Evolutionary conservation across 2,888 invertebrate species (phyloP).

Genomic region (Melipona bicolor): DNA sequence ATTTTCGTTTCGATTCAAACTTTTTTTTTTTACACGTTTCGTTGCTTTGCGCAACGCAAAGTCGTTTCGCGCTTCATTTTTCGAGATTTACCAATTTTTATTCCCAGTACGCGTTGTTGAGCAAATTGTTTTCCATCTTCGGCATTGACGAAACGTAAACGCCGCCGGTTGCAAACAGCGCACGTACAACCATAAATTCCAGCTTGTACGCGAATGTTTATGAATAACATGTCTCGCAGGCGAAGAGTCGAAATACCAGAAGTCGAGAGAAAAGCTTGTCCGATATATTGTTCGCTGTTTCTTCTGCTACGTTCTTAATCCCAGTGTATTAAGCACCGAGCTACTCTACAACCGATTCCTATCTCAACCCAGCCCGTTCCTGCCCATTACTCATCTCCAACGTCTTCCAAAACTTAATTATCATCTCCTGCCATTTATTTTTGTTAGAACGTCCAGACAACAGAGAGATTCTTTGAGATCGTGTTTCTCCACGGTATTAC

Average conservation of each 20-base stretch:
- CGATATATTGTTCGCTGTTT: neutral
- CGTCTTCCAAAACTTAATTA: slow-evolving; percentile 13
- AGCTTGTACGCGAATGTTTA: neutral
- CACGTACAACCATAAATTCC: slow-evolving; percentile 26
- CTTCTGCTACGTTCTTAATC: neutral
- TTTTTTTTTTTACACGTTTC: neutral
- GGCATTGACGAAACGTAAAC: neutral
- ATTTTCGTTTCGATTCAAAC: neutral
- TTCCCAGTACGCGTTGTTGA: neutral
- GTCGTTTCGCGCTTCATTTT: neutral
- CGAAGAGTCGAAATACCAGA: neutral
- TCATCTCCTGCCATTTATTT: slow-evolving; percentile 9
- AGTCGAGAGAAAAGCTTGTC: neutral
- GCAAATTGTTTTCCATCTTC: neutral
- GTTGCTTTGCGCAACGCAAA: neutral
- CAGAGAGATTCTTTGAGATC: neutral
- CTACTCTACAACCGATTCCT: slow-evolving; percentile 7
- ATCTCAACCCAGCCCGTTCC: neutral
- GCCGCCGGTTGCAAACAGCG: neutral
- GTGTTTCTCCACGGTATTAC: neutral
- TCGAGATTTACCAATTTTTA: neutral
- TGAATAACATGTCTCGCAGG: neutral
- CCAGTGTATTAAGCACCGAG: neutral
- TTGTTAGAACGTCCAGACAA: neutral
- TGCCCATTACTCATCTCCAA: slow-evolving; percentile 5